These are phyloP conservation scores for Plestiodon gilberti DNA, from an alignment of 2,113 vertebrate species.

Conservation along the genomic window DNA sequence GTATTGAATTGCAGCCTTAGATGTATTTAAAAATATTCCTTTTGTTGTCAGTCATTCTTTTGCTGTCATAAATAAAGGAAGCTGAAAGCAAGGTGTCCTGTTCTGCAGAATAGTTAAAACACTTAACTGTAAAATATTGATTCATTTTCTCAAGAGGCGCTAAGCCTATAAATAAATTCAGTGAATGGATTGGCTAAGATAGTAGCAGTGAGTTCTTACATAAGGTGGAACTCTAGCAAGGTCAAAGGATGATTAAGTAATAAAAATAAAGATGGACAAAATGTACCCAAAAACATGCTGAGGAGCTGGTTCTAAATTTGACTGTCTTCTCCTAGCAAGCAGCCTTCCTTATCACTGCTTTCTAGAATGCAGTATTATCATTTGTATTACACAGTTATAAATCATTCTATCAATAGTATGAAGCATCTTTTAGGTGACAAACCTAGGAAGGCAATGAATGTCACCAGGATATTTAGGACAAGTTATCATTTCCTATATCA, in stretches of 20 bases:
- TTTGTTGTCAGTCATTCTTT: not conserved
- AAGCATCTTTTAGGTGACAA: not conserved
- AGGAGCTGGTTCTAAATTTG: not conserved
- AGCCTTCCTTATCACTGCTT: not conserved
- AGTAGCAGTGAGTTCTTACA: not conserved
- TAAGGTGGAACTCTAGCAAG: not conserved
- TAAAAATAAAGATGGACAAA: not conserved
- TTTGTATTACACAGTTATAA: rapidly evolving
- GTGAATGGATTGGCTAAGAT: not conserved
- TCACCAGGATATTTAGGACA: not conserved
- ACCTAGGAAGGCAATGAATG: not conserved
- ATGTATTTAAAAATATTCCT: not conserved
- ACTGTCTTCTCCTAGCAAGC: not conserved
- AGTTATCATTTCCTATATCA: not conserved
- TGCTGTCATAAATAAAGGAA: not conserved
- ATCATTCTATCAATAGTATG: not conserved
- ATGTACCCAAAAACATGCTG: not conserved
- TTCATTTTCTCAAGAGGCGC: not conserved
- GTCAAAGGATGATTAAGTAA: not conserved
- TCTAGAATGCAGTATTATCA: not conserved
- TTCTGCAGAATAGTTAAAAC: not conserved
- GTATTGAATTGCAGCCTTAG: too few species aligned
- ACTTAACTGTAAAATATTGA: conserved; percentile 21
- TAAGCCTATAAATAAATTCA: conserved; percentile 18
- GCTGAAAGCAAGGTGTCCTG: not conserved